A percentile compares a stretch with the other conserved stretches of the same genome.
These are phyloP conservation scores for Andrena marginata DNA, from an alignment of 2,888 invertebrate genomes.

Conservation along the genomic window DNA sequence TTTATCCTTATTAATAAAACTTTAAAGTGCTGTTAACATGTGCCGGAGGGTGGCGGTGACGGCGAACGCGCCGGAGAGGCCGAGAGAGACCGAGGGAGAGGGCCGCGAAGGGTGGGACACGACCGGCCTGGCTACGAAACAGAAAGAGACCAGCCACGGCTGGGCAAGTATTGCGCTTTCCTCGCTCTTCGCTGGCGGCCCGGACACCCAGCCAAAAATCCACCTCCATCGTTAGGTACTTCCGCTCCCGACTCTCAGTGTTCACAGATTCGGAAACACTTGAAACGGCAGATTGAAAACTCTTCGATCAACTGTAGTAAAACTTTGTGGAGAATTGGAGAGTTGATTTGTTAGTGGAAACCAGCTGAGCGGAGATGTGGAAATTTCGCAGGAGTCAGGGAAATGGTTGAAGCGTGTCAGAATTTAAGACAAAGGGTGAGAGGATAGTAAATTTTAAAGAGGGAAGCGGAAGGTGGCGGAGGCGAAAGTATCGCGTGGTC, in stretches of 20 bases:
- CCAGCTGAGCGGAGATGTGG: too few relatives aligned
- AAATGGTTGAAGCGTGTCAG: background rate
- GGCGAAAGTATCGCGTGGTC: slow-evolving; percentile 39
- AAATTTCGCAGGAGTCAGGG: background rate
- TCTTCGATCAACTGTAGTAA: too few relatives aligned
- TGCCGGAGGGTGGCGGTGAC: slow-evolving; percentile 67
- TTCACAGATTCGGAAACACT: too few relatives aligned
- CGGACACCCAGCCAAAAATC: background rate
- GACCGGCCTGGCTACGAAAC: slow-evolving; percentile 28
- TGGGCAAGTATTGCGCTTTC: slow-evolving; percentile 57
- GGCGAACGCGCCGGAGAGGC: slow-evolving; percentile 44
- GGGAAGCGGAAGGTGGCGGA: background rate
- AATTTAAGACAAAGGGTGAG: background rate
- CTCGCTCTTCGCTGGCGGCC: background rate
- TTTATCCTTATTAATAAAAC: slow-evolving; percentile 85
- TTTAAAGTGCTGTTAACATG: slow-evolving; percentile 83
- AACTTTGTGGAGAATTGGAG: too few relatives aligned
- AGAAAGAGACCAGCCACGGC: slow-evolving; percentile 38
- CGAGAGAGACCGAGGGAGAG: slow-evolving; percentile 11
- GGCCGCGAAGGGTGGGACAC: slow-evolving; percentile 30
- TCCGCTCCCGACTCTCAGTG: too few relatives aligned
- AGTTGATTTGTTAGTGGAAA: too few relatives aligned
- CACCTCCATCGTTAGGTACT: background rate
- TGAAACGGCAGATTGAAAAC: too few relatives aligned
- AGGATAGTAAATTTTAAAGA: too few relatives aligned